phyloP scores from a whole-genome alignment of 1,140 invertebrate species.

The Heliconius hewitsoni region DNA sequence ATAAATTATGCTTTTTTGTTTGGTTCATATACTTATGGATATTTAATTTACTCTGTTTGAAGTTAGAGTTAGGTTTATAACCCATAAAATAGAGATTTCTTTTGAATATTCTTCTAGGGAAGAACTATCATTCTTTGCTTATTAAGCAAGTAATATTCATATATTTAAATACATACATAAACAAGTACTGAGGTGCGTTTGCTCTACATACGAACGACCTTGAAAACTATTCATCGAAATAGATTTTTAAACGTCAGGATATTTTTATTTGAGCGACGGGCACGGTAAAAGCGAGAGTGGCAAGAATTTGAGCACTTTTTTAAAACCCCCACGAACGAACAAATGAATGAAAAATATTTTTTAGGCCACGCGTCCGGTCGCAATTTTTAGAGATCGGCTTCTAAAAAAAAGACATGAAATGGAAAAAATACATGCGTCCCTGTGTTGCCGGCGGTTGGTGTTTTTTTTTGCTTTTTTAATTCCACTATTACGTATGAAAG shows the following conservation, averaged over 20 bases:
- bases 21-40: neutral
- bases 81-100: neutral
- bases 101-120: neutral
- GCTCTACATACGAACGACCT: constrained; percentile 30
- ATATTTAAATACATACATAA: neutral
- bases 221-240: constrained; percentile 45
- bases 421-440: constrained; percentile 35
- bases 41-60: neutral
- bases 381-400: constrained; percentile 58
- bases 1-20: no score
- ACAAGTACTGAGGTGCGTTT: neutral
- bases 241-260: constrained; percentile 49
- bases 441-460: constrained; percentile 6
- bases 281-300: constrained; percentile 56
- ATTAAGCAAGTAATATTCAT: neutral
- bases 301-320: constrained; percentile 61
- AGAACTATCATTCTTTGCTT: no score
- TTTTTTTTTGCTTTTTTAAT: constrained; percentile 41
- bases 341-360: constrained; percentile 62
- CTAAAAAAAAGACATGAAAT: constrained; percentile 46
- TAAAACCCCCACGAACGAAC: constrained; percentile 42
- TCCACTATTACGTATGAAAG: constrained; percentile 43
- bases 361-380: constrained; percentile 53
- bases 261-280: constrained; percentile 60
- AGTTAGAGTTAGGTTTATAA: neutral